Base-by-base conservation (phyloP, 2,888 invertebrate genomes). In the Drosophila atripex region DNA sequence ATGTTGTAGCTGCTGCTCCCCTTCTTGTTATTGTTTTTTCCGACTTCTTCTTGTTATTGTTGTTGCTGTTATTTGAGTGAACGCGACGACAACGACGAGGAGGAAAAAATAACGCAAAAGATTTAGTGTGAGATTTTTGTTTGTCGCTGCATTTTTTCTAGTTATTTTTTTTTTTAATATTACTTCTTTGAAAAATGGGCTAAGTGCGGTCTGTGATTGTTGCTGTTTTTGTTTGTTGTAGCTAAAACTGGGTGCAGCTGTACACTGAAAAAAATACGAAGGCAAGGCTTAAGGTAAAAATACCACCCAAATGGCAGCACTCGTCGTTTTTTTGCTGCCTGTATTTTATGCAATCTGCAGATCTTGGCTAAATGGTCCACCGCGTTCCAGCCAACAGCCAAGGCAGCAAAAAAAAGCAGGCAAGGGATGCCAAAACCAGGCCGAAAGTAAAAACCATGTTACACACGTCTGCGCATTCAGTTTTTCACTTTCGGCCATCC, bases 381-480 rank as follows among this genome's bases (percentile, higher is more conserved):
- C 82, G 79, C 21, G 53, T 57, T 9, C 30, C 64, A 61, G 51
- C 68, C 63, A 12, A 30, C 55, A 68, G 28, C 52, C 51, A 32
- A 32, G 12, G 30, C 9, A 4, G 3, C 11, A 32, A 35, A 35
- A 25, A 25, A 25, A 28, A 11, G 23, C 39, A 25, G 35, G 43
- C 30, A 23, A 39, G 25, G 18, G 43, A 41, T 64, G 46, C 54
- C 28, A 66, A 66, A 73, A 70, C 73, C 72, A 87, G 71, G 87
- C 73, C 73, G 76, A 75, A 80, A 73, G 66, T 63, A 58, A 76
- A 68, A 79, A 80, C 73, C 80, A 21, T 43, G 80, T 87, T 85
- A 69, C 72, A 85, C 85, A 87, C 80, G 77, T 83, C 71, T 75
- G 71, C 75, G 70, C 70, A 83, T 83, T 86, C 65, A 75, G 76